Percentiles rank a stretch among this genome's conserved stretches.
phyloP scores from a whole-genome alignment of 2,113 vertebrate genomes.

The rabbit (Oryctolagus cuniculus) region DNA sequence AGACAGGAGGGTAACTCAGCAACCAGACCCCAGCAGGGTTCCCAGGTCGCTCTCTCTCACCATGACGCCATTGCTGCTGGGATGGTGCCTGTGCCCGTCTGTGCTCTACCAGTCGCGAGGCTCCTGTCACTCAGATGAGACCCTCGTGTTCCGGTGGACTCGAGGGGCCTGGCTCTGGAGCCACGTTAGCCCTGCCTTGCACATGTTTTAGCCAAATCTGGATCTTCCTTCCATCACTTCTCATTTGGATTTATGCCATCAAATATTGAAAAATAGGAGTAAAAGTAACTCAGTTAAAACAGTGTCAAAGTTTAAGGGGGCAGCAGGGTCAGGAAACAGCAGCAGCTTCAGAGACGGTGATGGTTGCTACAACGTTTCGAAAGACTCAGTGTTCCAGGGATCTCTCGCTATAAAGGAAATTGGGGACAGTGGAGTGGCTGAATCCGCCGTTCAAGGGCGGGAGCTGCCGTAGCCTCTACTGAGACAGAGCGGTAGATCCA shows the following conservation, averaged over 20 bases:
- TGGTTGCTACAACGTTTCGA: neutral
- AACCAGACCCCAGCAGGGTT: neutral
- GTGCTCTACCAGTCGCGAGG: accelerated
- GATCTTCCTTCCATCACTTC: neutral
- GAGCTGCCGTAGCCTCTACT: neutral
- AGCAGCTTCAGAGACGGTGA: neutral
- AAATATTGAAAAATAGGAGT: conserved; percentile 21
- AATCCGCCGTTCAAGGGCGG: too few species aligned
- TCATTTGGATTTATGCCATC: neutral
- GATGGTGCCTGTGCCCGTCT: neutral
- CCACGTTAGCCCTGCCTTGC: neutral
- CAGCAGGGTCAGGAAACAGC: neutral
- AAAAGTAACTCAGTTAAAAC: neutral
- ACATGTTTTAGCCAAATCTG: neutral
- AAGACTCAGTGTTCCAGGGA: neutral
- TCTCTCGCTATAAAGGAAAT: neutral
- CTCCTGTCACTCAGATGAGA: neutral
- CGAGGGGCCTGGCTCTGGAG: accelerated
- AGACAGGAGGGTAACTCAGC: neutral
- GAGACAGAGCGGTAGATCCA: neutral
- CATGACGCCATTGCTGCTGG: neutral
- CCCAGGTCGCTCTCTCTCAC: neutral
- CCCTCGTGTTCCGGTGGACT: neutral
- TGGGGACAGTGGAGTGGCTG: too few species aligned
- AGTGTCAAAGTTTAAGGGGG: neutral